phyloP scores from a whole-genome alignment of 2,888 invertebrate genomes.

The Ormyrus thymus region DNA sequence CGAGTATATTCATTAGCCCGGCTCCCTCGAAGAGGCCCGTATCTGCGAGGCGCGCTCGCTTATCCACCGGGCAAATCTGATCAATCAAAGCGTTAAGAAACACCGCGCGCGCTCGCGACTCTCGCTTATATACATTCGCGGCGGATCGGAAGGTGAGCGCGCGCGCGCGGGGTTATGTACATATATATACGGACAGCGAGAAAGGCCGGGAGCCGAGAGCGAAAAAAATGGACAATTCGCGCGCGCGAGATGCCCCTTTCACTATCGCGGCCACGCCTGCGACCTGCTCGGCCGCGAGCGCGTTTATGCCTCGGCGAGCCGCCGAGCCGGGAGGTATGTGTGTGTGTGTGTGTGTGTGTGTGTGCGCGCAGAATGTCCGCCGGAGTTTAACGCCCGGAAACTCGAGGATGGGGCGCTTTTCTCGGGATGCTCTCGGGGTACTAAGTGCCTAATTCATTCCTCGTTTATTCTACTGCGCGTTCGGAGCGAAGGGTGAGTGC shows the following conservation, averaged over 20 bases:
- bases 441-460: too few relatives aligned
- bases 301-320: neutral
- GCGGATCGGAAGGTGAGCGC: slow-evolving; percentile 8
- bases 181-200: too few relatives aligned
- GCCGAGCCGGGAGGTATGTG: neutral
- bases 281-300: slow-evolving; percentile 12
- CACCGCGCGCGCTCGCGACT: too few relatives aligned
- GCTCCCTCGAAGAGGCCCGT: too few relatives aligned
- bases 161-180: neutral
- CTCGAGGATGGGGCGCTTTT: too few relatives aligned
- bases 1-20: too few relatives aligned
- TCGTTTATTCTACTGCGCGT: too few relatives aligned
- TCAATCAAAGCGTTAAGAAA: too few relatives aligned
- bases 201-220: slow-evolving; percentile 8
- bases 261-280: slow-evolving; percentile 44
- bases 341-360: neutral
- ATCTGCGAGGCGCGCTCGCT: too few relatives aligned
- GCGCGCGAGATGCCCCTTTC: slow-evolving; percentile 45
- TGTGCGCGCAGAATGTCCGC: neutral
- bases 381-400: neutral
- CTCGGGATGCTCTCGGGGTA: too few relatives aligned
- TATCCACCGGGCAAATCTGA: too few relatives aligned
- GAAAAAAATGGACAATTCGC: slow-evolving; percentile 18
- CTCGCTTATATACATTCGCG: neutral
- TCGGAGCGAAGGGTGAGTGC: too few relatives aligned